Conservation (phyloP, 2,113 vertebrate species). For the Felis catus region DNA sequence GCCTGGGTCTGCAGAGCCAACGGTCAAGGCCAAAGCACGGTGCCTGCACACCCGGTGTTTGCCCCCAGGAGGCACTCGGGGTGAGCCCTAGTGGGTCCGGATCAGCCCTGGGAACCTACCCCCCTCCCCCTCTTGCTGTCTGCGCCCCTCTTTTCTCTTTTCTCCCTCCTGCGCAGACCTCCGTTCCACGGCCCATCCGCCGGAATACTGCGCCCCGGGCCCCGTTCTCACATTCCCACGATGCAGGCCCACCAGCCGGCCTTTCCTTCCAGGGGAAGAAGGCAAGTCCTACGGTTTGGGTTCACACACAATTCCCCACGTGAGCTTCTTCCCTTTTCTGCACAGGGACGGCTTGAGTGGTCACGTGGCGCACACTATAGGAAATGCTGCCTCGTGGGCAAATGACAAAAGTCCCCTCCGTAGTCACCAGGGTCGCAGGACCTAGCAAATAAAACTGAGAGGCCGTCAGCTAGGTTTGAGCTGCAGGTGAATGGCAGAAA, state of each 20-base stretch:
- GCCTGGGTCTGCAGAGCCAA: not conserved
- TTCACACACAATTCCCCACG: not conserved
- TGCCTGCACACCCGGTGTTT: not conserved
- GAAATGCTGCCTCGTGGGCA: not conserved
- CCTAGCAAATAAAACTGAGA: not conserved
- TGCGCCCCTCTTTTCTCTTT: no score
- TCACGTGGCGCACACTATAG: fast-evolving
- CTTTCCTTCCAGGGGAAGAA: not conserved
- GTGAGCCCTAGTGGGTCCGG: fast-evolving
- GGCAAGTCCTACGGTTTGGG: not conserved
- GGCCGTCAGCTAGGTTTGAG: not conserved
- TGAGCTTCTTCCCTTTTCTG: not conserved
- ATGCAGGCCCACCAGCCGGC: fast-evolving
- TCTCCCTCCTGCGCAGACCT: no score
- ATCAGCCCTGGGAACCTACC: not conserved
- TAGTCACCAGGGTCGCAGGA: fast-evolving
- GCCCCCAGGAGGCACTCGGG: not conserved
- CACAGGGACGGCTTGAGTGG: not conserved
- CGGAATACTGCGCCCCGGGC: not conserved
- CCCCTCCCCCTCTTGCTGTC: not conserved
- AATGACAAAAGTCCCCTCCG: no score
- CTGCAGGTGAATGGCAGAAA: not conserved
- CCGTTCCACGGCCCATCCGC: not conserved
- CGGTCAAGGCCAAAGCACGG: not conserved
- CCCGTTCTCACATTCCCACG: not conserved